Conservation (phyloP, 2,888 invertebrate species). For the Abrostola triplasia region DNA sequence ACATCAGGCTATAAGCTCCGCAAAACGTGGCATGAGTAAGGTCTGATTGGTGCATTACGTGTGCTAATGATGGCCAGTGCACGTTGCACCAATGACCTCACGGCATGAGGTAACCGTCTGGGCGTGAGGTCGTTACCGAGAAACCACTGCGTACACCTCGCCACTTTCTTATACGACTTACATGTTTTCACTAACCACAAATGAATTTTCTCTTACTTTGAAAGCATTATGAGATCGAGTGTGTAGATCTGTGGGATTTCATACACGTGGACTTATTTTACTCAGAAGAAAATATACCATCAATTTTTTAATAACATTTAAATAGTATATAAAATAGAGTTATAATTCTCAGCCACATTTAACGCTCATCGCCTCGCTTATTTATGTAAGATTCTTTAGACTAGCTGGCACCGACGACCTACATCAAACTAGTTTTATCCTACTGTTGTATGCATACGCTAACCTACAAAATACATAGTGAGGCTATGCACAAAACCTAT, state of each 20-base stretch:
- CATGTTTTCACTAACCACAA: neutral
- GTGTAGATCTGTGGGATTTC: neutral
- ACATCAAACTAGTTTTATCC: slow-evolving; percentile 3
- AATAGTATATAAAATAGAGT: too few species aligned
- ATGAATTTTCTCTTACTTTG: neutral
- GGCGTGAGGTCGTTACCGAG: slow-evolving; percentile 19
- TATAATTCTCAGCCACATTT: too few species aligned
- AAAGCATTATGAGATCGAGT: neutral
- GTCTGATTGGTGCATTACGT: slow-evolving; percentile 10
- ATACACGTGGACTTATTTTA: neutral
- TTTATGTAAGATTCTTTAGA: neutral
- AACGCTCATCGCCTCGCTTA: too few species aligned
- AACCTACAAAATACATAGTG: neutral
- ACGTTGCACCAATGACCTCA: slow-evolving; percentile 35
- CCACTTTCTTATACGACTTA: neutral
- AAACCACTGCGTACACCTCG: neutral
- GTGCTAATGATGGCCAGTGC: slow-evolving; percentile 5
- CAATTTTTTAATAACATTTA: too few species aligned
- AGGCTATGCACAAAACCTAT: neutral
- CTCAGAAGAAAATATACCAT: too few species aligned
- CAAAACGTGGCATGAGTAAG: neutral
- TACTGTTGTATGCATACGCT: neutral
- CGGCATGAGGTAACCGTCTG: slow-evolving; percentile 32
- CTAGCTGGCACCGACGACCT: neutral
- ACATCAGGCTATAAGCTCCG: neutral